Conservation (phyloP, 1,140 invertebrate species). For the Littorina saxatilis region DNA sequence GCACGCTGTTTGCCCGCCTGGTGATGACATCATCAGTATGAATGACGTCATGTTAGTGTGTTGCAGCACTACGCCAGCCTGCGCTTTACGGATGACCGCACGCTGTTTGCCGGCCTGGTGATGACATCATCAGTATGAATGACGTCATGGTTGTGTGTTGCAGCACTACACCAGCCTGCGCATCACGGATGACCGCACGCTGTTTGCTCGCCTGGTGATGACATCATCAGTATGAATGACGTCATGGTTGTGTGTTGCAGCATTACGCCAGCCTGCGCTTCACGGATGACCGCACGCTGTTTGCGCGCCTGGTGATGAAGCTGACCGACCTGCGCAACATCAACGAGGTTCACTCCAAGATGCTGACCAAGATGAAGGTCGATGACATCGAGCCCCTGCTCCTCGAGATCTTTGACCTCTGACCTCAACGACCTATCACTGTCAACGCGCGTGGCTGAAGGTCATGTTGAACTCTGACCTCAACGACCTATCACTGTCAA, state of each 20-base stretch:
- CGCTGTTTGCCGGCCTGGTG: conserved; percentile 67
- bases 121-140: too few relatives aligned
- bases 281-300: conserved; percentile 62
- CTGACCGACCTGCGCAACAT: conserved; percentile 71
- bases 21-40: too few relatives aligned
- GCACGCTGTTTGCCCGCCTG: conserved; percentile 66
- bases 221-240: conserved; percentile 18
- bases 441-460: too few relatives aligned
- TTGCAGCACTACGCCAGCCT: conserved; percentile 52
- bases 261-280: conserved; percentile 60
- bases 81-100: conserved; percentile 63
- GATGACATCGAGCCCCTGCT: conserved; percentile 70
- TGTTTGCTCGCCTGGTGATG: conserved; percentile 69
- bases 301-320: conserved; percentile 69
- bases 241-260: conserved; percentile 20
- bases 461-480: too few relatives aligned
- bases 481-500: too few relatives aligned
- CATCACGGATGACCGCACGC: conserved; percentile 61
- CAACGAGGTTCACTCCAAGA: conserved; percentile 71
- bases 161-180: conserved; percentile 54
- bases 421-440: too few relatives aligned
- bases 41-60: too few relatives aligned
- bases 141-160: not conserved
- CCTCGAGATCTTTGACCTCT: conserved; percentile 70
- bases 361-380: conserved; percentile 70